Evolutionary conservation across 2,888 invertebrate species (phyloP).

Genomic region (Azorinus chamasolen): DNA sequence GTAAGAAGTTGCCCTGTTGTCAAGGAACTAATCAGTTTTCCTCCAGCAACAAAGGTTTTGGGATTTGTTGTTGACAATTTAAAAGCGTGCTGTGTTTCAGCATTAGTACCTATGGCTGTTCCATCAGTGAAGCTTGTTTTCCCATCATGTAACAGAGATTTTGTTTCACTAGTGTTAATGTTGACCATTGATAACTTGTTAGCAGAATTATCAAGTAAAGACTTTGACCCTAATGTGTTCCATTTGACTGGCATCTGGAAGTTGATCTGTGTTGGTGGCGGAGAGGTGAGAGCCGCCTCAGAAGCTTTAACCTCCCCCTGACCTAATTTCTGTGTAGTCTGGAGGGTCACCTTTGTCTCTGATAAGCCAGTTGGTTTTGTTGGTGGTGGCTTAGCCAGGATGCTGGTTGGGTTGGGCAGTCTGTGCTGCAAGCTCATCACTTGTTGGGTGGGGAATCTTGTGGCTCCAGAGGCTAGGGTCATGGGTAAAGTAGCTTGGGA

Average conservation of each 20-base stretch:
- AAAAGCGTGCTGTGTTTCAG: background rate
- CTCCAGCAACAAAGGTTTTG: conserved; percentile 29
- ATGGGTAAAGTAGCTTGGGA: conserved; percentile 20
- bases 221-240: conserved; percentile 52
- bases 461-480: conserved; percentile 3
- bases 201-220: conserved; percentile 48
- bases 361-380: conserved; percentile 1
- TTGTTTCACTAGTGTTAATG: conserved; percentile 28
- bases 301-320: background rate
- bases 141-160: conserved; percentile 21
- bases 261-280: conserved; percentile 44
- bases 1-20: conserved; percentile 27
- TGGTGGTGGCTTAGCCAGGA: conserved; percentile 19
- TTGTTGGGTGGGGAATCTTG: conserved; percentile 34
- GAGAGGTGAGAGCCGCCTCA: too few species aligned
- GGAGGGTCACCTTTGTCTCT: too few species aligned
- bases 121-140: background rate
- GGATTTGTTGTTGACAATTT: background rate
- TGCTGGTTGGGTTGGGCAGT: conserved; percentile 18
- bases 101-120: background rate
- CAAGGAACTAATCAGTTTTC: conserved; percentile 29
- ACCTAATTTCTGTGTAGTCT: too few species aligned
- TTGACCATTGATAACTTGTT: conserved; percentile 47
- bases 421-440: conserved; percentile 46
- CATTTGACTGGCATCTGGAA: conserved; percentile 58